A percentile compares a stretch with the other conserved stretches of the same genome.
phyloP scores from a whole-genome alignment of 2,888 invertebrate genomes.

The Bombylius discolor region DNA sequence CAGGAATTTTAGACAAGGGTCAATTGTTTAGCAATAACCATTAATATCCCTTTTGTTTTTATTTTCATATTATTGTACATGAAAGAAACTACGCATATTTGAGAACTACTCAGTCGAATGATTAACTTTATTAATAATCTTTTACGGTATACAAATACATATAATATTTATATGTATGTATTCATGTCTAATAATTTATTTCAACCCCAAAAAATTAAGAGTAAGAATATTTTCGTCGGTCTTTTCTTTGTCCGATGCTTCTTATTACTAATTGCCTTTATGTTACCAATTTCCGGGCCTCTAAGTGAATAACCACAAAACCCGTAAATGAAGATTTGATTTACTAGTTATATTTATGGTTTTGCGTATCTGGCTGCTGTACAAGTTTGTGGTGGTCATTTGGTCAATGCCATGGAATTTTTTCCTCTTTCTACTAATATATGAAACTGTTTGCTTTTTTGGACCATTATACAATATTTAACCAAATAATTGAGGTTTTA shows the following conservation, averaged over 20 bases:
- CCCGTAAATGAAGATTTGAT: conserved; percentile 12
- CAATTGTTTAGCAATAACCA: conserved; percentile 1
- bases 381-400: not conserved
- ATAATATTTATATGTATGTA: too few species aligned
- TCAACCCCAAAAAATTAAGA: too few species aligned
- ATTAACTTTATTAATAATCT: conserved; percentile 13
- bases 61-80: too few species aligned
- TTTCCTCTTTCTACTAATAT: not conserved
- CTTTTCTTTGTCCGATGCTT: too few species aligned
- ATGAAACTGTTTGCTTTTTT: not conserved
- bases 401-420: not conserved
- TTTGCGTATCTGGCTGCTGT: not conserved
- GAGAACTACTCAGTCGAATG: conserved; percentile 3
- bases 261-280: conserved; percentile 11
- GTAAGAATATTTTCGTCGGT: too few species aligned
- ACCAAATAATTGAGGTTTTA: not conserved
- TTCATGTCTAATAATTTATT: too few species aligned
- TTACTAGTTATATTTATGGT: conserved; percentile 4
- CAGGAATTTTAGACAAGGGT: conserved; percentile 3
- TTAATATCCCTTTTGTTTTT: conserved; percentile 3
- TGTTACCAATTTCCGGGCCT: conserved; percentile 11
- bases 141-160: not conserved
- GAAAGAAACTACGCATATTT: not conserved
- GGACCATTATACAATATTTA: not conserved
- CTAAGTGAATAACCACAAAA: conserved; percentile 4